phyloP scores from a whole-genome alignment of 1,140 invertebrate genomes.

The Gyrodactylus bullatarudis region DNA sequence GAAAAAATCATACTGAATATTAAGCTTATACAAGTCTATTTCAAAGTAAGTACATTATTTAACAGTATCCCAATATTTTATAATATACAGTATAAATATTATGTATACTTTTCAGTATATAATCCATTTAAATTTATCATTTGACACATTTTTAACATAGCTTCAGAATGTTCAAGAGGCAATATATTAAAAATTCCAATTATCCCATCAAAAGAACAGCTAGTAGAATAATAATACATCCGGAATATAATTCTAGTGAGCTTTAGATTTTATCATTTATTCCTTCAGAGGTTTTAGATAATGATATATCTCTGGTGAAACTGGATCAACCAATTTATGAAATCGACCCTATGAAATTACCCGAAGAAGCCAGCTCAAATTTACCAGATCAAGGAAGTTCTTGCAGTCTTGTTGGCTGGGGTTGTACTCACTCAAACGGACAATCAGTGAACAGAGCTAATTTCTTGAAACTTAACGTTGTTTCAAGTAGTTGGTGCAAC shows the following conservation, averaged over 20 bases:
- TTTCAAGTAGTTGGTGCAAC: background rate
- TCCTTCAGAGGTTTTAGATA: background rate
- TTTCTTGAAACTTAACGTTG: background rate
- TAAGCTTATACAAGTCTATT: too few relatives aligned
- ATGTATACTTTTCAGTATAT: too few relatives aligned
- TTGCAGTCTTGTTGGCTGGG: background rate
- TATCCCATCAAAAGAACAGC: background rate
- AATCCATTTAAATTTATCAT: too few relatives aligned
- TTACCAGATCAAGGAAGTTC: background rate
- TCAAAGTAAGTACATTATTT: too few relatives aligned
- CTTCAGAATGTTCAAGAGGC: background rate
- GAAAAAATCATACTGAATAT: too few relatives aligned
- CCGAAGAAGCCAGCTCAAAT: background rate
- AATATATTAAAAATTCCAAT: background rate
- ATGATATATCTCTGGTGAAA: constrained; percentile 2
- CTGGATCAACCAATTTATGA: background rate
- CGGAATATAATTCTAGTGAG: background rate
- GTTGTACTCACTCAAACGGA: background rate
- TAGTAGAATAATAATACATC: background rate
- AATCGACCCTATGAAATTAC: background rate
- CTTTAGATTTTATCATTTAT: background rate
- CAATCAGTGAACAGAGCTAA: background rate
- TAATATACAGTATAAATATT: too few relatives aligned
- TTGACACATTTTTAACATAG: too few relatives aligned
- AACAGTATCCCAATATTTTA: too few relatives aligned